Evolutionary conservation across 2,888 invertebrate genomes (phyloP), one percentile per base, ranked within the genome.

Genomic region (Tethea ocularis): DNA sequence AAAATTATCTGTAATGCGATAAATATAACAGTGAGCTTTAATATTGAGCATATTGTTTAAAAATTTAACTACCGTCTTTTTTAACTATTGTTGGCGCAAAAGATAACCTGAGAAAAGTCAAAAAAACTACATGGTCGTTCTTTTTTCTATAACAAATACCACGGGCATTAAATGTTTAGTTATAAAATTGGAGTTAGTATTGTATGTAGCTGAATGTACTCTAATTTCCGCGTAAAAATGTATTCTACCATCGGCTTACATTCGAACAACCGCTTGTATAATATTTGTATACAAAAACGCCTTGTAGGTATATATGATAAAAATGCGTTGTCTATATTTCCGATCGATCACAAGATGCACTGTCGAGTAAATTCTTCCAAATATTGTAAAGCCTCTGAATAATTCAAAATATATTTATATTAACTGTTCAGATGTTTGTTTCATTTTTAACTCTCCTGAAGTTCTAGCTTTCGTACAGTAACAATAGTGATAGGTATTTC

Each of bases 361-460:
- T 84, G 85, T 87, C 85, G 77, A 78, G 71, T 74, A 86, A 84
- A 90, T 90, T 92, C 91, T 92, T 91, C 92, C 91, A 90, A 90
- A 90, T 92, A 92, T 91, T 91, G 91, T 92, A 87, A 91, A 91
- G 93, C 91, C 92, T 93, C 93, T 91, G 93, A 89, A 91, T 93
- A 89, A 92, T 93, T 92, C 90, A 89, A 92, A 93, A 91, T 93
- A 93, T 93, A 93, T 93, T 93, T 93, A 93, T 93, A 93, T 93
- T 93, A 92, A 93, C 92, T 93, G 93, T 93, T 93, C 93, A 92
- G 74, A 75, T 84, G 83, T 80, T 84, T 74, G 90, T 91, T 89
- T 93, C 80, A 87, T 90, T 92, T n/a, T 85, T 58, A 29, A 36
- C 53, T 36, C 20, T 46, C 20, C 46, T 46, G 10, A 8, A 20